A percentile compares a stretch with the other conserved stretches of the same genome.
These are phyloP conservation scores for Geodia barretti DNA, from an alignment of 37 sponge, comb jelly and placozoan genomes.

Conservation along the genomic window DNA sequence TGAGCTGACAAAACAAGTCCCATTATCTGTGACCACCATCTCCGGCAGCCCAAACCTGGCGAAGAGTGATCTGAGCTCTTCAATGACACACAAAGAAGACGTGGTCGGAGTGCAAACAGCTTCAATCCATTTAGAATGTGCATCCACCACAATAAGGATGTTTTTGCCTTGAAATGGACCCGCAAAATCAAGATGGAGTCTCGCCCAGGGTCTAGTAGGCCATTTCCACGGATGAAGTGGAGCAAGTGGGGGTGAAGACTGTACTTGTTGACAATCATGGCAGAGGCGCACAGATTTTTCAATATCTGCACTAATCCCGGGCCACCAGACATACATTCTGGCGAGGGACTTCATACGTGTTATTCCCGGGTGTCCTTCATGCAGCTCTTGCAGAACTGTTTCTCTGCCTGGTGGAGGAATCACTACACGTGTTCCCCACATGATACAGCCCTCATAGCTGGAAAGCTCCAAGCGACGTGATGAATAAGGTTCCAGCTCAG, in stretches of 20 bases:
- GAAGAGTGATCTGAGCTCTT: conserved; percentile 11
- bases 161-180: background rate
- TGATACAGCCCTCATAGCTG: background rate
- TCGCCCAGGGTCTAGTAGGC: conserved; percentile 7
- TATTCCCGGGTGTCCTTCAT: background rate
- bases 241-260: conserved; percentile 5
- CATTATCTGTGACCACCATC: conserved; percentile 19
- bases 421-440: conserved; percentile 4
- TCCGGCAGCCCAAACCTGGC: conserved; percentile 19
- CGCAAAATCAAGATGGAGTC: conserved; percentile 19
- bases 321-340: conserved; percentile 21
- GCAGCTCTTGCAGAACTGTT: background rate
- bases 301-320: conserved; percentile 7
- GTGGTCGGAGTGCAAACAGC: background rate
- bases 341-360: conserved; percentile 5
- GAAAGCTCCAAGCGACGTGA: background rate
- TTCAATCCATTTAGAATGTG: conserved; percentile 6
- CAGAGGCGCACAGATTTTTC: background rate
- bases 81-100: conserved; percentile 10
- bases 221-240: conserved; percentile 3
- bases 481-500: background rate
- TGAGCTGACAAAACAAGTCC: conserved; percentile 12
- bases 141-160: conserved; percentile 15
- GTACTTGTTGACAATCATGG: background rate
- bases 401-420: conserved; percentile 6